phyloP scores from a whole-genome alignment of 2,797 vertebrate species.

The Rhinoraja longicauda region DNA sequence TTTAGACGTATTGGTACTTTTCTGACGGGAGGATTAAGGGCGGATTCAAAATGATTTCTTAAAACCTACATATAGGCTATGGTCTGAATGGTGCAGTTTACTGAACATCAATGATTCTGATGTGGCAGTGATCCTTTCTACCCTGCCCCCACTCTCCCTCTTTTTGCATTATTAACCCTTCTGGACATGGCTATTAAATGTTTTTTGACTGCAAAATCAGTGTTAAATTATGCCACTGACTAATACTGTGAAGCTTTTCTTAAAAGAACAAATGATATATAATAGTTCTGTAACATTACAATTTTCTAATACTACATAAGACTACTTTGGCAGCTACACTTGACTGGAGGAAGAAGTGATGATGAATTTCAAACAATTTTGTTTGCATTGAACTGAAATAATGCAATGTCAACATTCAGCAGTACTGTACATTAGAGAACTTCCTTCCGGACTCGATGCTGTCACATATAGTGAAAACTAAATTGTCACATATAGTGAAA shows the following conservation, averaged over 20 bases:
- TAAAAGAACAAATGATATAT: neutral
- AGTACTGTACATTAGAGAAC: neutral
- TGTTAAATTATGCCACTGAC: neutral
- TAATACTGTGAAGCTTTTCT: neutral
- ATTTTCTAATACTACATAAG: neutral
- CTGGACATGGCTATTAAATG: neutral
- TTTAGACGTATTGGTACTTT: constrained; percentile 27
- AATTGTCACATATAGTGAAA: neutral
- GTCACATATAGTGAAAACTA: neutral
- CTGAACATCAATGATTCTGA: constrained; percentile 32
- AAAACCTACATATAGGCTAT: constrained; percentile 4
- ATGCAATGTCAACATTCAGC: neutral
- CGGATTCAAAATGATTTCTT: neutral
- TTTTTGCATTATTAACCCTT: neutral
- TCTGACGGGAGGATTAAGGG: neutral
- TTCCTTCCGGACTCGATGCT: neutral
- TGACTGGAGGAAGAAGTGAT: neutral
- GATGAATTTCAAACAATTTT: neutral
- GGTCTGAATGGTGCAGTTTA: constrained; percentile 20
- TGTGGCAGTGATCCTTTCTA: constrained; percentile 18
- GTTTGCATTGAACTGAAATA: too few relatives aligned
- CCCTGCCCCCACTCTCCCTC: constrained; percentile 12
- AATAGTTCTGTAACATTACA: neutral
- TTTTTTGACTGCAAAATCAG: neutral
- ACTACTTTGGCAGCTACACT: neutral